Base-by-base conservation (phyloP, 2,888 invertebrate species). In the Yponomeuta cagnagella region DNA sequence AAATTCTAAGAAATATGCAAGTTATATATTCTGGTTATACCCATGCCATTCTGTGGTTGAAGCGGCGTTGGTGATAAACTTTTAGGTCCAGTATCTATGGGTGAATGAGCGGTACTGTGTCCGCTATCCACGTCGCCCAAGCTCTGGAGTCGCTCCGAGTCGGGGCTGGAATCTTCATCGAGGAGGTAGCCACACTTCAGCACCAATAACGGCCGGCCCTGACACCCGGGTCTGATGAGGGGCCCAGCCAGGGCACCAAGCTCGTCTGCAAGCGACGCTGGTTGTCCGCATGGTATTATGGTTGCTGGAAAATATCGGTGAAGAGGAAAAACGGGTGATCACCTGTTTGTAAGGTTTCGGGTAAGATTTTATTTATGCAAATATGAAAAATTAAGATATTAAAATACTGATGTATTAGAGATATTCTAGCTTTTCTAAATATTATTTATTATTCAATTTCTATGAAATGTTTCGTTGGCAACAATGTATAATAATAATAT, bases 31-130 rank as follows among this genome's bases (percentile, higher is more conserved):
- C 33, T 33, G 5, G 5, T 33, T 33, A 33, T 31, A 37, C 69
- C 77, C 82, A 76, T 67, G 90, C 89, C 88, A 82, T 88, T 93
- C 79, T 92, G 90, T 74, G 78, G 72, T 81, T 93, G 90, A 77
- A 95, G 92, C 3, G 92, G 93, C 71, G 95, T 94, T 10, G 96
- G 97, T 58, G 97, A 97, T 87, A 97, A 94, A 76, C 96, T 97
- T 88, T 97, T 97, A 70, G 96, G 96, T 43, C 97, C 97, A 73
- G 93, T 93, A 77, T 97, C 97, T 67, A 93, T 93, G 0, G 98
- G 97, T 0, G 97, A 97, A 84, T 98, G 97, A 68, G 97, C 97
- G 31, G 97, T 97, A 77, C 97, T 97, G 82, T 97, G 97, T 1
- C 98, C 98, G 77, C 97, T 98, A 82, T 98, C 98, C 12, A 96